Percentiles rank a stretch among this genome's conserved stretches.
Evolutionary conservation across 2,888 invertebrate genomes (phyloP).

Genomic region (Troides helena): DNA sequence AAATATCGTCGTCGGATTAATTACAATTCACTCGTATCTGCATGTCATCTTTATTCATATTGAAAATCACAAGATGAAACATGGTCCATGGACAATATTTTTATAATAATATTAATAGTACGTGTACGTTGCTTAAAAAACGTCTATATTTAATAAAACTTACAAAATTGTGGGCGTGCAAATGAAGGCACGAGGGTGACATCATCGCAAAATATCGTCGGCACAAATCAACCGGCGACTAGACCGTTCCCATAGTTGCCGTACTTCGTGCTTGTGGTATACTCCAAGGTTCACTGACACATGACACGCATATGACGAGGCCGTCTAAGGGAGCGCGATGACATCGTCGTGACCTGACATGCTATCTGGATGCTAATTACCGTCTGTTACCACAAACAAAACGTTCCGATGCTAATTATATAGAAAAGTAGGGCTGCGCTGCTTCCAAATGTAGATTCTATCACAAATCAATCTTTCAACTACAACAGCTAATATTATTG

Average conservation of each 20-base stretch:
- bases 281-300: conserved; percentile 62
- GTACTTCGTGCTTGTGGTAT: conserved; percentile 22
- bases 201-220: conserved; percentile 26
- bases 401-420: conserved; percentile 40
- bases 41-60: background rate
- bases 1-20: background rate
- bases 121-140: conserved; percentile 4
- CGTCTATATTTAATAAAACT: background rate
- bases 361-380: conserved; percentile 71
- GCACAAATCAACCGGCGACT: conserved; percentile 31
- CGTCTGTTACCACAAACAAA: conserved; percentile 57
- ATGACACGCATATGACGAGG: conserved; percentile 48
- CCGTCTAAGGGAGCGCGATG: conserved; percentile 38
- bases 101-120: background rate
- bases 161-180: conserved; percentile 18
- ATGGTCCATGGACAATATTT: background rate
- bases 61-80: background rate
- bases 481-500: background rate
- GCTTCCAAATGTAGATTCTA: conserved; percentile 4
- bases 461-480: conserved; percentile 15
- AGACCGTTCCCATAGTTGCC: conserved; percentile 25
- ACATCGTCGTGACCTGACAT: conserved; percentile 65
- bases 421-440: conserved; percentile 7
- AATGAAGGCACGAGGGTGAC: conserved; percentile 20
- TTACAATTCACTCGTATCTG: background rate